Evolutionary conservation across 2,113 vertebrate genomes (phyloP).

Genomic region (Panurus biarmicus): DNA sequence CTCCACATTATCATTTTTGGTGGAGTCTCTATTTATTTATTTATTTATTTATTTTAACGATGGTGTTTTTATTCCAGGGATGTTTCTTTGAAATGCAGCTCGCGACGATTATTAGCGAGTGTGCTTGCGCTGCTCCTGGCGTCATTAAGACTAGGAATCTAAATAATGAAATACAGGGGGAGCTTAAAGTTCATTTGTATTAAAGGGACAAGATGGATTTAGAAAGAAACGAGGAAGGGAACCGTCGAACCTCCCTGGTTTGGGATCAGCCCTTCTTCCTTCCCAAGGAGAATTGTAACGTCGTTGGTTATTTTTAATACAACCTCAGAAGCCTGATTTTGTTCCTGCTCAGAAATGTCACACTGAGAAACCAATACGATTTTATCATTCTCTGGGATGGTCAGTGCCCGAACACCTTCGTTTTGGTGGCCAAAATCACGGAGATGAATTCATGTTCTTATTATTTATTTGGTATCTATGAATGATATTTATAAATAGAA

Average conservation of each 20-base stretch:
- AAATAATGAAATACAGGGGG: slow-evolving; percentile 57
- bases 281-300: neutral
- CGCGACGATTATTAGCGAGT: slow-evolving; percentile 52
- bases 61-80: slow-evolving; percentile 44
- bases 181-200: slow-evolving; percentile 55
- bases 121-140: slow-evolving; percentile 55
- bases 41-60: slow-evolving; percentile 29
- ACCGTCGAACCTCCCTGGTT: neutral
- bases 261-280: neutral
- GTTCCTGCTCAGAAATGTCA: neutral
- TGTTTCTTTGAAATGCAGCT: slow-evolving; percentile 66
- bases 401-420: neutral
- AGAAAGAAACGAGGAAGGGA: neutral
- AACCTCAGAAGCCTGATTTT: neutral
- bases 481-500: neutral
- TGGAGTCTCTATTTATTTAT: slow-evolving; percentile 57
- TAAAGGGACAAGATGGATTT: slow-evolving; percentile 45
- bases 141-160: slow-evolving; percentile 62
- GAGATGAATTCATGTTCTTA: neutral
- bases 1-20: slow-evolving; percentile 76
- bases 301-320: neutral
- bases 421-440: neutral
- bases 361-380: neutral
- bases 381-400: neutral
- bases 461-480: neutral